Evolutionary conservation across 2,888 invertebrate genomes (phyloP).

Genomic region (Leptinotarsa peninsularis): DNA sequence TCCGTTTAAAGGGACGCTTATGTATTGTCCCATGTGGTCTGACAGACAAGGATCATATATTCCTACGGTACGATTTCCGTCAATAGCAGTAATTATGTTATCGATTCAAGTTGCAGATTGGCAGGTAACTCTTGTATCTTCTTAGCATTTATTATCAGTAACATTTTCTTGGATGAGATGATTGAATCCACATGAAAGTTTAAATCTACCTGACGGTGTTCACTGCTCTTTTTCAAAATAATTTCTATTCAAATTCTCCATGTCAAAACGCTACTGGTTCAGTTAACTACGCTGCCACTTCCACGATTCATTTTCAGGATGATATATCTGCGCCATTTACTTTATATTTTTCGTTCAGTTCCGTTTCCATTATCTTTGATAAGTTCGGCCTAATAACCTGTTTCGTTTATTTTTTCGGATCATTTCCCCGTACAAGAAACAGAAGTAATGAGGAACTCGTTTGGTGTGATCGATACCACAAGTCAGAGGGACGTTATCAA

Average conservation of each 20-base stretch:
- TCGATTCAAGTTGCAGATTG: too few relatives aligned
- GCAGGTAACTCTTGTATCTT: too few relatives aligned
- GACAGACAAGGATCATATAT: too few relatives aligned
- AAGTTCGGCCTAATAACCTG: slow-evolving; percentile 4
- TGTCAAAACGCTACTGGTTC: neutral
- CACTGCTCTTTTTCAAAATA: neutral
- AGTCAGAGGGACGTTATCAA: neutral
- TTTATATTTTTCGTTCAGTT: neutral
- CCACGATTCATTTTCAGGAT: neutral
- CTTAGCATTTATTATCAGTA: too few relatives aligned
- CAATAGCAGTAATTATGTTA: too few relatives aligned
- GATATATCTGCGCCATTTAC: neutral
- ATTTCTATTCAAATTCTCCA: neutral
- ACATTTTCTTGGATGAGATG: too few relatives aligned
- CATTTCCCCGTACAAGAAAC: neutral
- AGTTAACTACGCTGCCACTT: neutral
- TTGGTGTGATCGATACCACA: neutral
- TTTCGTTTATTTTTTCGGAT: slow-evolving; percentile 1
- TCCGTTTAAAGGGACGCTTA: too few relatives aligned
- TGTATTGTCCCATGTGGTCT: too few relatives aligned
- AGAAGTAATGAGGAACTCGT: neutral
- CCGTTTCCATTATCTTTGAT: slow-evolving; percentile 5
- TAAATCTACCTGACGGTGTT: neutral
- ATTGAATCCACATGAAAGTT: too few relatives aligned
- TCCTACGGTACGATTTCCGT: too few relatives aligned